Base-by-base conservation (phyloP, 2,888 invertebrate species). In the Callyntrura guangdongensis region DNA sequence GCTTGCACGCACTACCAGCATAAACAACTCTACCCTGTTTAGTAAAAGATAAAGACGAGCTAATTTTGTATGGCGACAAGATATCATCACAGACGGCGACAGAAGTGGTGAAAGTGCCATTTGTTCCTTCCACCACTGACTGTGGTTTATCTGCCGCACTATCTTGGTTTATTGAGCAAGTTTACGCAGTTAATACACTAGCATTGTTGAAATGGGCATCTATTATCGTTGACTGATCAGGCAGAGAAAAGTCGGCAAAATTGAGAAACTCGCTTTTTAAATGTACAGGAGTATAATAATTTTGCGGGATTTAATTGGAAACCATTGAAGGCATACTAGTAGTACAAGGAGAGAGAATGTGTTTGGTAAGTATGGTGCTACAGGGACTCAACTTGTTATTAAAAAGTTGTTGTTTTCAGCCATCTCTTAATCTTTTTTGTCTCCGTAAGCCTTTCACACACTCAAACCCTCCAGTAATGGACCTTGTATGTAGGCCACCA, bases 391-490 rank as follows among this genome's bases (percentile, higher is more conserved):
- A 20, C 0, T 20, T 25, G 9, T 27, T 27, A 0, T 25, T 67
- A 67, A 67, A 67, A 67, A n/a, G 25, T 67, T 67, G 64, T 67
- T 12, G 64, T 67, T 67, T 22, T 67, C 22, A 67, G 64, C 27
- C 9, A 81, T 59, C 59, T 81, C 81, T 49, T 77, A 77, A 53
- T 53, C 53, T 53, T 53, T 74, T 59, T 4, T 81, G 1, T 49
- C 53, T 61, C 61, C 20, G n/a, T 27, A 67, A 27, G 27, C 59
- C 64, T 67, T 67, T 67, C 64, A 67, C 64, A 67, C 64, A 67
- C 64, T 67, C 27, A n/a, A 67, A 67, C 64, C 64, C 27, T 0
- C 20, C 0, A 67, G 64, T 67, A 67, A 67, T 27, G 64, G 22
- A 27, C 27, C 9, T 27, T 67, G n/a, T 67, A 67, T 61, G 61